Percentiles rank a stretch among this genome's conserved stretches.
phyloP scores from a whole-genome alignment of 2,888 invertebrate species.

The Osedax frankpressi region DNA sequence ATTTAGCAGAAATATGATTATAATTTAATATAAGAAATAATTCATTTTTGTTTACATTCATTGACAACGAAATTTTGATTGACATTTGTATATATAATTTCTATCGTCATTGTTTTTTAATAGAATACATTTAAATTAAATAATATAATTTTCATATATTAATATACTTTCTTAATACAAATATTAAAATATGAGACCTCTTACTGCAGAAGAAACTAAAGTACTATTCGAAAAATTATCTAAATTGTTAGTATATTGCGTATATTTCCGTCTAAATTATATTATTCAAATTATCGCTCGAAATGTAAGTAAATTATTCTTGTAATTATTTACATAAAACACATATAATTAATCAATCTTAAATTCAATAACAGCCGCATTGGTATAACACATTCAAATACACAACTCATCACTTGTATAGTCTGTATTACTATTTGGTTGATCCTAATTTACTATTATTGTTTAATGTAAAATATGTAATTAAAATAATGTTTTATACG shows the following conservation, averaged over 20 bases:
- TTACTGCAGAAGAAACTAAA: conserved; percentile 75
- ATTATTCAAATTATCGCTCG: conserved; percentile 20
- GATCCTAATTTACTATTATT: too few species aligned
- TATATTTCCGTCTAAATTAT: not conserved
- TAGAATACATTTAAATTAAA: not conserved
- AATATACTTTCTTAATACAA: conserved; percentile 3
- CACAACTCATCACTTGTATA: too few species aligned
- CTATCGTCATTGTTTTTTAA: not conserved
- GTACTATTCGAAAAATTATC: conserved; percentile 77
- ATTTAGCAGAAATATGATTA: too few species aligned
- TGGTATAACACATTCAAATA: too few species aligned
- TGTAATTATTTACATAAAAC: too few species aligned
- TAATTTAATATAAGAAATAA: too few species aligned
- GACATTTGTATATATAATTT: not conserved
- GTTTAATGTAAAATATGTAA: too few species aligned
- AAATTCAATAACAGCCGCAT: too few species aligned
- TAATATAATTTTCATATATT: conserved; percentile 4
- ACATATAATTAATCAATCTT: too few species aligned
- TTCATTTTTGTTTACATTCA: not conserved
- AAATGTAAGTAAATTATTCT: not conserved
- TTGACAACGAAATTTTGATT: not conserved
- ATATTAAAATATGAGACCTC: conserved; percentile 65
- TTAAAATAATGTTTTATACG: too few species aligned
- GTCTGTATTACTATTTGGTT: too few species aligned
- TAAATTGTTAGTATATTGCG: conserved; percentile 55